A percentile compares a stretch with the other conserved stretches of the same genome.
Evolutionary conservation across 2,888 invertebrate species (phyloP).

Genomic region (Euzophera pinguis): DNA sequence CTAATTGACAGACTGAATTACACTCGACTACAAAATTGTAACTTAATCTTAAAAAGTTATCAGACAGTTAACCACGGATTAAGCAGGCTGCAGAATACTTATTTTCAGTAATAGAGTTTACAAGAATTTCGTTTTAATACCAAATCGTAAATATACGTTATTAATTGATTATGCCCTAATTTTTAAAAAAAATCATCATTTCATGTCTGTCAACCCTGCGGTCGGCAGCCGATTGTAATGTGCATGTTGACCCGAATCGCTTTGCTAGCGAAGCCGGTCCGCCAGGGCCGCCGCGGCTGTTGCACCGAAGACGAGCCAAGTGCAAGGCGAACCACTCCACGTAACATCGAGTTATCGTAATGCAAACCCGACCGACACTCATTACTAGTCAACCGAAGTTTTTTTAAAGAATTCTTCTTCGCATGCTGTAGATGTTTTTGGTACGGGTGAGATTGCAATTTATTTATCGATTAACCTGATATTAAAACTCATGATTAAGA

Average conservation of each 20-base stretch:
- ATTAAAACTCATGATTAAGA: too few species aligned
- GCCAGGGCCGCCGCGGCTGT: conserved; percentile 21
- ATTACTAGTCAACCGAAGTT: not conserved
- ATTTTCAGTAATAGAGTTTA: too few species aligned
- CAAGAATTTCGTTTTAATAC: too few species aligned
- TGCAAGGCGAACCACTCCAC: conserved; percentile 43
- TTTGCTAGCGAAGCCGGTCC: conserved; percentile 19
- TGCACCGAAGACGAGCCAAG: conserved; percentile 26
- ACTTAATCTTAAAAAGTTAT: too few species aligned
- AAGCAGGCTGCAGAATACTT: too few species aligned
- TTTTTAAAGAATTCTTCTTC: not conserved
- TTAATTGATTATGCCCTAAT: too few species aligned
- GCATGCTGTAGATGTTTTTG: not conserved
- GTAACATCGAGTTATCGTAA: conserved; percentile 56
- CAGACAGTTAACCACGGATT: too few species aligned
- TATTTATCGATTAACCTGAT: too few species aligned
- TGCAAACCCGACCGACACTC: conserved; percentile 24
- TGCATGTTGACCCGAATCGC: conserved; percentile 40
- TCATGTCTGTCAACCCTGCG: not conserved
- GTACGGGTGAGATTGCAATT: not conserved
- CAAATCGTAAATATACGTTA: too few species aligned
- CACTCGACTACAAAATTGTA: too few species aligned
- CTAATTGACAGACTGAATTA: too few species aligned
- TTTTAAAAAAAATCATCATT: not conserved
- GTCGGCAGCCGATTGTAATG: conserved; percentile 19